Conservation (phyloP, 2,888 invertebrate species). For the Acheta domesticus region DNA sequence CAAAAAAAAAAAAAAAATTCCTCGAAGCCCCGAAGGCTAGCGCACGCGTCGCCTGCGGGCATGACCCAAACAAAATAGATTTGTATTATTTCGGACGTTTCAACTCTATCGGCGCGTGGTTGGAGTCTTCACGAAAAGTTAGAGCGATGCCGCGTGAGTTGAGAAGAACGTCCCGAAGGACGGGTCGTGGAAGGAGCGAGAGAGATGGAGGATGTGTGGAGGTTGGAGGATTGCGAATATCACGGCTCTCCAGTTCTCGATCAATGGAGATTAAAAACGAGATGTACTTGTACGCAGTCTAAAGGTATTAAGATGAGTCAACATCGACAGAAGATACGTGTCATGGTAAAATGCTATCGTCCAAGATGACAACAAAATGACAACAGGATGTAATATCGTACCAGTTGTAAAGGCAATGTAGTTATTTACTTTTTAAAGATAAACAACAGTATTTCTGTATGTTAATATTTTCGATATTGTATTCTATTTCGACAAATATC, state of each 20-base stretch:
- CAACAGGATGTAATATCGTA: too few relatives aligned
- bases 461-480: too few relatives aligned
- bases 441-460: too few relatives aligned
- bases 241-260: not conserved
- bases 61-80: slow-evolving; percentile 1
- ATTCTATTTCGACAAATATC: too few relatives aligned
- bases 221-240: not conserved
- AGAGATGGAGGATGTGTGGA: not conserved
- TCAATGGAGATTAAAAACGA: too few relatives aligned
- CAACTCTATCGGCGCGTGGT: slow-evolving; percentile 4
- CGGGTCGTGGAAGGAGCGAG: not conserved
- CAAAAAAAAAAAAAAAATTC: not conserved
- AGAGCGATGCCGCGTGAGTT: not conserved
- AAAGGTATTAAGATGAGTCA: too few relatives aligned
- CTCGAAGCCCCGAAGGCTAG: not conserved
- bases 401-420: too few relatives aligned
- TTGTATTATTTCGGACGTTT: slow-evolving; percentile 18
- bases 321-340: too few relatives aligned
- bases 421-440: too few relatives aligned
- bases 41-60: not conserved
- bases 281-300: too few relatives aligned
- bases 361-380: too few relatives aligned
- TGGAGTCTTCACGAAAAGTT: not conserved
- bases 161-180: not conserved
- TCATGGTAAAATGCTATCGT: too few relatives aligned